Conservation (phyloP, 1,140 invertebrate species). For the Bombyx mori region DNA sequence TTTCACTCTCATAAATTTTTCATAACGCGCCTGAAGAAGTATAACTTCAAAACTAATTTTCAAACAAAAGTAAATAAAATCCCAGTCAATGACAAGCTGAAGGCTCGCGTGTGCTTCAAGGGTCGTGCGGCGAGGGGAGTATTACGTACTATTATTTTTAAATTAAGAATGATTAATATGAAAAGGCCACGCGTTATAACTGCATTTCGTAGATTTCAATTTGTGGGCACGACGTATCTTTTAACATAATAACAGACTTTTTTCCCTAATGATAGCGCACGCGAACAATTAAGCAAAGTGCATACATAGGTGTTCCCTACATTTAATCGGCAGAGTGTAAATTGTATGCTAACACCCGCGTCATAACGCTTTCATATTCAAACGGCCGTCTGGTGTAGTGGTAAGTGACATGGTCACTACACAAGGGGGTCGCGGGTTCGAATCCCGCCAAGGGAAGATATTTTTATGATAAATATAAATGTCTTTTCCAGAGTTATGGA, state of each 20-base stretch:
- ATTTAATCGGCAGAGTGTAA: neutral
- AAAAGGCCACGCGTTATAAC: slow-evolving; percentile 7
- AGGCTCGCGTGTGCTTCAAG: slow-evolving; percentile 23
- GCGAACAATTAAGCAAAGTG: slow-evolving; percentile 8
- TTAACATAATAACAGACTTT: slow-evolving; percentile 9
- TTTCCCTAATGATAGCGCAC: neutral
- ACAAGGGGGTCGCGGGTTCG: too few species aligned
- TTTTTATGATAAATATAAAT: too few species aligned
- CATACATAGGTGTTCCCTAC: neutral
- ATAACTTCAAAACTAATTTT: too few species aligned
- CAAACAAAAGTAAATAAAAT: slow-evolving; percentile 4
- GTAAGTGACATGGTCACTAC: too few species aligned
- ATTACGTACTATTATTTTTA: slow-evolving; percentile 30
- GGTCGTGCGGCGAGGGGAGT: slow-evolving; percentile 15
- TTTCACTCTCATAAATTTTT: too few species aligned
- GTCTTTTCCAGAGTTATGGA: too few species aligned
- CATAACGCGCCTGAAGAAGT: too few species aligned
- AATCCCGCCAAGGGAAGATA: too few species aligned
- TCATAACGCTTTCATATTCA: too few species aligned
- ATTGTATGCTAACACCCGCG: neutral
- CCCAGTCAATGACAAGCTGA: slow-evolving; percentile 21
- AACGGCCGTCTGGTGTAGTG: too few species aligned
- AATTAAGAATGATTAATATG: slow-evolving; percentile 24
- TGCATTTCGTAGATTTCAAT: slow-evolving; percentile 15
- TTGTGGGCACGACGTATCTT: slow-evolving; percentile 12